Percentiles rank a stretch among this genome's conserved stretches.
These are phyloP conservation scores for Excalfactoria chinensis DNA, from an alignment of 2,113 vertebrate species.

Conservation along the genomic window DNA sequence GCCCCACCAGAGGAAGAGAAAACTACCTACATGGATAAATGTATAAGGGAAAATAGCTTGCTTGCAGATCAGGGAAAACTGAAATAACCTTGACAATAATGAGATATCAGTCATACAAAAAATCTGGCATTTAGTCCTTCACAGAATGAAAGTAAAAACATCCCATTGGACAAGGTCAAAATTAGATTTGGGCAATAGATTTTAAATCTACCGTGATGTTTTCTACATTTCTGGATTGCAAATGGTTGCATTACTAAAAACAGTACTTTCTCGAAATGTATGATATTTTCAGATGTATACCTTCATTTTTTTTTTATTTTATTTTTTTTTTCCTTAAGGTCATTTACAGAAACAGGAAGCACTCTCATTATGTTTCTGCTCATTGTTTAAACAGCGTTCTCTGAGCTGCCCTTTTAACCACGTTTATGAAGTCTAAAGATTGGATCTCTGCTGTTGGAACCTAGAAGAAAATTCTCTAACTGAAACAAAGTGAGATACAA, in stretches of 20 bases:
- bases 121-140: background rate
- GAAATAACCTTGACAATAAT: background rate
- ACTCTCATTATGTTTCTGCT: conserved; percentile 35
- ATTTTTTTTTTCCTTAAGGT: background rate
- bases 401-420: conserved; percentile 5
- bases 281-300: background rate
- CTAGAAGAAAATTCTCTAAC: background rate
- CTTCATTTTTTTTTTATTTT: conserved; percentile 28
- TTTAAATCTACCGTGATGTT: background rate
- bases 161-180: background rate
- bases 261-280: background rate
- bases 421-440: background rate
- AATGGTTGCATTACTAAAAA: background rate
- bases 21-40: background rate
- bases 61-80: background rate
- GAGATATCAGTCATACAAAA: background rate
- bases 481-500: background rate
- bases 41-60: background rate
- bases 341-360: conserved; percentile 35
- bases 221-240: background rate
- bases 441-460: background rate
- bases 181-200: background rate
- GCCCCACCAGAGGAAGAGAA: background rate
- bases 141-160: background rate
- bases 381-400: conserved; percentile 20